Conservation (phyloP, 2,888 invertebrate genomes). For the Xestia sexstrigata region DNA sequence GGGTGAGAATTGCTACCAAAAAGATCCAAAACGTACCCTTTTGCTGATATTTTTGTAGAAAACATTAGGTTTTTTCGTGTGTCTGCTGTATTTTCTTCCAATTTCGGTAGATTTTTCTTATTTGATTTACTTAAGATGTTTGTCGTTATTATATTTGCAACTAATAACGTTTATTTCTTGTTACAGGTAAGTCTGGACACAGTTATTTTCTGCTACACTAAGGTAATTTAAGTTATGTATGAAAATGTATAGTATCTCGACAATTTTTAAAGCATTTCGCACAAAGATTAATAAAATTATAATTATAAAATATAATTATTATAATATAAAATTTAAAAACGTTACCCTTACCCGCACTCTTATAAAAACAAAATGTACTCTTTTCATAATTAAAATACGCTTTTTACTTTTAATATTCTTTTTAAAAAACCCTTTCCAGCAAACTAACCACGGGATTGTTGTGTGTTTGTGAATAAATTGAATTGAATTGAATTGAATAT, state of each 20-base stretch:
- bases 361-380: not conserved
- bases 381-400: constrained; percentile 1
- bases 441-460: not conserved
- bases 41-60: not conserved
- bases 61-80: not conserved
- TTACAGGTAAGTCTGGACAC: constrained; percentile 50
- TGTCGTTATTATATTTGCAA: not conserved
- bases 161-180: constrained; percentile 45
- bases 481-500: too few species aligned
- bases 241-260: not conserved
- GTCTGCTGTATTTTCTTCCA: not conserved
- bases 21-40: constrained; percentile 4
- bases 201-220: not conserved
- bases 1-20: constrained; percentile 19
- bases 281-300: not conserved
- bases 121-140: not conserved
- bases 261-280: not conserved
- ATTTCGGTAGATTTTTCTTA: not conserved
- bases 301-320: rapidly evolving
- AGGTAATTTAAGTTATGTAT: constrained; percentile 28
- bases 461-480: too few species aligned
- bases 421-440: not conserved
- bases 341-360: not conserved
- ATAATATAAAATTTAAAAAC: not conserved
- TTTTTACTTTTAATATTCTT: not conserved